Evolutionary conservation across 2,113 vertebrate species (phyloP), one percentile per base, ranked within the genome.

Genomic region (Channa maculata): DNA sequence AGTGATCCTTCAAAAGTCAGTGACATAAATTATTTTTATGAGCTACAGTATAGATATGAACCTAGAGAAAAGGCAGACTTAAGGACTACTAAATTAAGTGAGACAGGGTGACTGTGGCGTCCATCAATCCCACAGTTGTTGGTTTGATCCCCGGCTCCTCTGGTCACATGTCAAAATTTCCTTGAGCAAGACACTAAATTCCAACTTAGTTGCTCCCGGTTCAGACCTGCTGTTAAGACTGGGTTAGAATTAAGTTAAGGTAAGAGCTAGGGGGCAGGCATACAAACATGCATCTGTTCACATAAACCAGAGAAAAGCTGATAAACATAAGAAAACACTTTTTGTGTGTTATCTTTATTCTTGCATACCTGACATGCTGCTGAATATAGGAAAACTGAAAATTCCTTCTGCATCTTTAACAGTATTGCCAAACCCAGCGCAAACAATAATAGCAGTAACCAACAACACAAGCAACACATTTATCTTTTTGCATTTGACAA

Each of bases 281-380:
- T 10, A 33, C 44, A 34, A 49, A 49, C 2, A 13, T 6, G 2
- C 34, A 59, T 34, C 50, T 57, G 50, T 54, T 34, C 12, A 6
- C 50, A 53, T 5, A 6, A 38, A 58, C 39, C 14, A 44, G 7
- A 52, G 14, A 50, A 13, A 43, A 4, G 34, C 2, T 34, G 60
- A 60, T 36, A 52, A 75, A 48, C 39, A n/a, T 46, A 11, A 33
- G 33, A 38, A 65, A 59, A 59, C 15, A 39, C 24, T 52, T 53
- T 71, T 14, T 52, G 7, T 14, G 36, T 36, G 49, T 62, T 57
- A 73, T 67, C 49, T 67, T 24, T 15, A 66, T 15, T 9, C n/a
- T 24, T 24, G 24, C 24, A 24, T 24, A 24, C 24, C 24, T 24
- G 24, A 24, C 24, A 24, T 24, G 24, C 24, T 24, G 24, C 24